Conservation (phyloP, 2,888 invertebrate genomes). For the Papilio protenor region DNA sequence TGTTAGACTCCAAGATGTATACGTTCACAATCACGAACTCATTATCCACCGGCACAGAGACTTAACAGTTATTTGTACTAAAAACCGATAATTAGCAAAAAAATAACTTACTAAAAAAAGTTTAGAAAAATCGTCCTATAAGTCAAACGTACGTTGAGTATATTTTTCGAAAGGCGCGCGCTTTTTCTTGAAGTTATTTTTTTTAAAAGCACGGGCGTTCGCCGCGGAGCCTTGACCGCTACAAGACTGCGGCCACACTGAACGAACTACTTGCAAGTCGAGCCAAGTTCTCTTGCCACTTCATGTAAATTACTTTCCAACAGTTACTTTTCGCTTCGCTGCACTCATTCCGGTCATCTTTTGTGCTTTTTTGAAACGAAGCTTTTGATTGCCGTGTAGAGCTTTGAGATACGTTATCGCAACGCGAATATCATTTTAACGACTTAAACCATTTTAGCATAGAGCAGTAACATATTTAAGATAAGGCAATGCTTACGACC, state of each 20-base stretch:
- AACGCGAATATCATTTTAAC: slow-evolving; percentile 53
- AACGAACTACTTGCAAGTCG: slow-evolving; percentile 63
- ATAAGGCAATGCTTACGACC: slow-evolving; percentile 34
- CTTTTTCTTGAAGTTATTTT: slow-evolving; percentile 66
- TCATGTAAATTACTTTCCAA: slow-evolving; percentile 79
- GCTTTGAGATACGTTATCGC: slow-evolving; percentile 54
- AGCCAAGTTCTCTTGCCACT: slow-evolving; percentile 64
- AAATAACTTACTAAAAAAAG: slow-evolving; percentile 39
- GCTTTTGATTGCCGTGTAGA: slow-evolving; percentile 37
- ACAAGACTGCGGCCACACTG: slow-evolving; percentile 77
- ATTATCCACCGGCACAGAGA: slow-evolving; percentile 77
- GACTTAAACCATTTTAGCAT: background rate
- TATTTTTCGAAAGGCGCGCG: slow-evolving; percentile 72
- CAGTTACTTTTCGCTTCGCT: slow-evolving; percentile 81
- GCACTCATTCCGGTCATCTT: slow-evolving; percentile 77
- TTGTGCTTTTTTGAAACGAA: slow-evolving; percentile 48
- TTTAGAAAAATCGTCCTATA: slow-evolving; percentile 49
- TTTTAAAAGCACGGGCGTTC: slow-evolving; percentile 59
- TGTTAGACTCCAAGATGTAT: slow-evolving; percentile 68
- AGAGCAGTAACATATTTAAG: slow-evolving; percentile 8
- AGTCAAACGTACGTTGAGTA: slow-evolving; percentile 52
- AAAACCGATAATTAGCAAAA: slow-evolving; percentile 63
- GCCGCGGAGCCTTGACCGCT: slow-evolving; percentile 78
- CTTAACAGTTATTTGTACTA: slow-evolving; percentile 78
- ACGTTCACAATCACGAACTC: slow-evolving; percentile 79